Conservation (phyloP, 2,888 invertebrate genomes). For the Watsonalla binaria region DNA sequence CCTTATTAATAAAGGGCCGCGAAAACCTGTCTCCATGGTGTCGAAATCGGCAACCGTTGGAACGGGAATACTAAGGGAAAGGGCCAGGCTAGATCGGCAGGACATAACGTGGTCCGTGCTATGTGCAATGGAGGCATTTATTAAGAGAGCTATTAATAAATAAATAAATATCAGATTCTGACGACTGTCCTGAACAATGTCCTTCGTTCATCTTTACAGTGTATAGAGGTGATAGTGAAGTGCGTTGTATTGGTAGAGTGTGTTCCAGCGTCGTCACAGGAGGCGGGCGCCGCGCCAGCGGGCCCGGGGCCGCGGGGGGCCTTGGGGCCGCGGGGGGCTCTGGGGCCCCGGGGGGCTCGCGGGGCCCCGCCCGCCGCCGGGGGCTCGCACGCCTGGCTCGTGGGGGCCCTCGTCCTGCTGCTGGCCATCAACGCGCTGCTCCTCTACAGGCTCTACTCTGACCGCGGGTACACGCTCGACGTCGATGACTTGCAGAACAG, state of each 20-base stretch:
- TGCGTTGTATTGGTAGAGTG: neutral
- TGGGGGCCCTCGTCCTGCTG: slow-evolving; percentile 80
- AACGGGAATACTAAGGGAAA: too few relatives aligned
- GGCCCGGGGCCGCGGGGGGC: slow-evolving; percentile 16
- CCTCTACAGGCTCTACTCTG: slow-evolving; percentile 89
- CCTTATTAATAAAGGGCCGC: too few relatives aligned
- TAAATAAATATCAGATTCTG: too few relatives aligned
- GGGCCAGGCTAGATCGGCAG: too few relatives aligned
- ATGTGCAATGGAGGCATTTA: too few relatives aligned
- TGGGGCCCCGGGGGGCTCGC: slow-evolving; percentile 10
- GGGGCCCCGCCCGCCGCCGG: slow-evolving; percentile 12
- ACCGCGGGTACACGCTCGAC: slow-evolving; percentile 71
- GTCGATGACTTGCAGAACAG: slow-evolving; percentile 41
- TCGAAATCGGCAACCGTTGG: too few relatives aligned
- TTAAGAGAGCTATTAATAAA: too few relatives aligned
- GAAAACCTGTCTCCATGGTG: too few relatives aligned
- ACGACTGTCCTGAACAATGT: too few relatives aligned
- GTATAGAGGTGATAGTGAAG: neutral
- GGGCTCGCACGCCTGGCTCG: slow-evolving; percentile 48
- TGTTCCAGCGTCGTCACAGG: slow-evolving; percentile 22
- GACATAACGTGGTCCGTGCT: too few relatives aligned
- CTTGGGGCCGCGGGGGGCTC: slow-evolving; percentile 56
- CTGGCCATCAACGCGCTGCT: slow-evolving; percentile 83
- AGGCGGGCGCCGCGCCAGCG: slow-evolving; percentile 25
- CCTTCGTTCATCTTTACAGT: neutral